Base-by-base conservation (phyloP, 1,140 invertebrate genomes). In the Monochamus saltuarius region DNA sequence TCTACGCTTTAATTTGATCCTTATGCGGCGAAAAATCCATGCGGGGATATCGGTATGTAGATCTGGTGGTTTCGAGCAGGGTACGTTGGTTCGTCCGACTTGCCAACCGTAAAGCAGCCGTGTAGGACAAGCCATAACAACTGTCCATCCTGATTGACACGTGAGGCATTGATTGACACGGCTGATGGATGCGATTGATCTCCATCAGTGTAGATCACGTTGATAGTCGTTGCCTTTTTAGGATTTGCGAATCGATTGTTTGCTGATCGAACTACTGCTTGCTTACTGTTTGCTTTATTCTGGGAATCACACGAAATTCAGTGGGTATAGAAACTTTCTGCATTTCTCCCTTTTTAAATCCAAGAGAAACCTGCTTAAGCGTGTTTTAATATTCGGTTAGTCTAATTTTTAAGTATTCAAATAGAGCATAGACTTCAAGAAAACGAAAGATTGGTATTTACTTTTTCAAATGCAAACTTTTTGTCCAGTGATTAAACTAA, bases 191-290 rank as follows among this genome's bases (percentile, higher is more conserved):
- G 73, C 67, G 72, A 73, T 73, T 65, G 73, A 73, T 75, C 64
- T 66, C 66, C 69, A 75, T 75, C 73, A 71, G 70, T 75, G 69
- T 73, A 73, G 73, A 75, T 73, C 73, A 75, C 71, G 61, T 62
- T 57, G 63, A 68, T 64, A 65, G 55, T 38, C 59, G 56, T 54
- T 56, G 52, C 56, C 36, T 69, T 71, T 71, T 71, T 57, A 56
- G 63, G 61, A 59, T 64, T 50, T 51, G 38, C 43, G 55, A 34
- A 51, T 64, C 57, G 56, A 66, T 68, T 61, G 60, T 62, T 62
- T 56, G 35, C 51, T 56, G 53, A 35, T 37, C 17, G 45, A 29
- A 29, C 22, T 29, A 29, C 22, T 39, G 9, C 47, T 13, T 13
- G 51, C 51, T 53, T 11, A 17, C 51, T 46, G 43, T 16, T 16